phyloP scores from a whole-genome alignment of 2,797 vertebrate species.

The Semaprochilodus insignis region DNA sequence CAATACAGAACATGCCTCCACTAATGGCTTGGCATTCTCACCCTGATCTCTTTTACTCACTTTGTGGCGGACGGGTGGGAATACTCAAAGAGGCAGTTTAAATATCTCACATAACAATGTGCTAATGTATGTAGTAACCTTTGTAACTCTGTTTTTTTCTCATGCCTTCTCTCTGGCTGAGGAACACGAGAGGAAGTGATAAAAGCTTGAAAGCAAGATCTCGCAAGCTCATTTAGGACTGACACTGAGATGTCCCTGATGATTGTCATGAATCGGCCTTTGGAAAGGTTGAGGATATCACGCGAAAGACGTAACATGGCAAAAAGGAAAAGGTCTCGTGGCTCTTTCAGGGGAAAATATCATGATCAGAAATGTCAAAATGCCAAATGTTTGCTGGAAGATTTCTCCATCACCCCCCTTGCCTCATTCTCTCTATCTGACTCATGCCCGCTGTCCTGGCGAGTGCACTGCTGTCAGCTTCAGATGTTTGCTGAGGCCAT shows the following conservation, averaged over 20 bases:
- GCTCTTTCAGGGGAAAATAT: constrained; percentile 41
- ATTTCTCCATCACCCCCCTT: constrained; percentile 23
- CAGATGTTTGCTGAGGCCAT: constrained; percentile 35
- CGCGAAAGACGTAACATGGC: constrained; percentile 10
- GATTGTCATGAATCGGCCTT: constrained; percentile 29
- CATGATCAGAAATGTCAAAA: constrained; percentile 47
- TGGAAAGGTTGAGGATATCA: constrained; percentile 31
- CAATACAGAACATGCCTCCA: constrained; percentile 11
- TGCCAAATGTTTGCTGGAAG: constrained; percentile 42
- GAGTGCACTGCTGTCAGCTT: constrained; percentile 52
- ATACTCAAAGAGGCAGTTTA: not conserved
- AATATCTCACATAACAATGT: constrained; percentile 17
- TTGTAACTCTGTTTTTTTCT: not conserved
- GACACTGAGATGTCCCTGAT: constrained; percentile 35
- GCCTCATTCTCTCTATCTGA: constrained; percentile 6
- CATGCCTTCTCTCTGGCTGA: not conserved
- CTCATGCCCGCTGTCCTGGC: constrained; percentile 29
- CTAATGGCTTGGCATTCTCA: constrained; percentile 21
- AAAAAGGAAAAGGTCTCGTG: constrained; percentile 31
- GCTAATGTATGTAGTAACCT: constrained; percentile 33
- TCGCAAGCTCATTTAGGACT: constrained; percentile 16
- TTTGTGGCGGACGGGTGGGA: not conserved
- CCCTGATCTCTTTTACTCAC: not conserved
- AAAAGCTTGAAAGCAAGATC: constrained; percentile 19
- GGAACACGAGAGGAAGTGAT: not conserved